Evolutionary conservation across 2,888 invertebrate genomes (phyloP).

Genomic region (Drosophila putrida): DNA sequence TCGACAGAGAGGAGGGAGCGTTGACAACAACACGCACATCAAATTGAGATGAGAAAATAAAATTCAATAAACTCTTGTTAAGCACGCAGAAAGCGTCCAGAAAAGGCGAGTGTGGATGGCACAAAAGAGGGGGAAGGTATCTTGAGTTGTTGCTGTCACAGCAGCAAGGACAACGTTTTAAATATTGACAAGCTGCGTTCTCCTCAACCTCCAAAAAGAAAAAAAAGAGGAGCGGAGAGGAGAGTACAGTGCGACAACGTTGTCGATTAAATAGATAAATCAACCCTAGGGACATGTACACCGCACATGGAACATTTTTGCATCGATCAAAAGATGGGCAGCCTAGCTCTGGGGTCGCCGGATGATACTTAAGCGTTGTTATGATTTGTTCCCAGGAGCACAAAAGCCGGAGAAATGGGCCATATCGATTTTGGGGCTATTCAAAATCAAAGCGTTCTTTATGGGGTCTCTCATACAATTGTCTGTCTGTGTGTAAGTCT

Average conservation of each 20-base stretch:
- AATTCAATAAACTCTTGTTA: constrained; percentile 81
- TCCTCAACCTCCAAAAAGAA: neutral
- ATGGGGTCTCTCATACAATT: constrained; percentile 45
- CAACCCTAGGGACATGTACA: constrained; percentile 79
- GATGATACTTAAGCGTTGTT: constrained; percentile 59
- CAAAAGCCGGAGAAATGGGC: constrained; percentile 40
- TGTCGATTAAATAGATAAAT: constrained; percentile 82
- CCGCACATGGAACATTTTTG: constrained; percentile 57
- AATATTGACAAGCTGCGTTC: constrained; percentile 68
- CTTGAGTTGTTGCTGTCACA: constrained; percentile 54
- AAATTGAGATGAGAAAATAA: constrained; percentile 80
- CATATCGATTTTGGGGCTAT: constrained; percentile 69
- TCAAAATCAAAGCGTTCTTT: constrained; percentile 64
- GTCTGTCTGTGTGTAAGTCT: constrained; percentile 12
- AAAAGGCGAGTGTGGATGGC: constrained; percentile 18
- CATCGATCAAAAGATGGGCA: constrained; percentile 72
- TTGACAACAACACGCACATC: constrained; percentile 61
- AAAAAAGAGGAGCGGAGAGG: neutral
- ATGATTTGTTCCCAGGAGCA: constrained; percentile 55
- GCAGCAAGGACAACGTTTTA: constrained; percentile 76
- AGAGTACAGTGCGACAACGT: constrained; percentile 24
- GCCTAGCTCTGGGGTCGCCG: constrained; percentile 8
- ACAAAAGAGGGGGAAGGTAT: neutral
- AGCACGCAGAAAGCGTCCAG: constrained; percentile 66
- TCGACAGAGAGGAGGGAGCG: neutral